Base-by-base conservation (phyloP, 1,140 invertebrate species). In the Tribolium madens region DNA sequence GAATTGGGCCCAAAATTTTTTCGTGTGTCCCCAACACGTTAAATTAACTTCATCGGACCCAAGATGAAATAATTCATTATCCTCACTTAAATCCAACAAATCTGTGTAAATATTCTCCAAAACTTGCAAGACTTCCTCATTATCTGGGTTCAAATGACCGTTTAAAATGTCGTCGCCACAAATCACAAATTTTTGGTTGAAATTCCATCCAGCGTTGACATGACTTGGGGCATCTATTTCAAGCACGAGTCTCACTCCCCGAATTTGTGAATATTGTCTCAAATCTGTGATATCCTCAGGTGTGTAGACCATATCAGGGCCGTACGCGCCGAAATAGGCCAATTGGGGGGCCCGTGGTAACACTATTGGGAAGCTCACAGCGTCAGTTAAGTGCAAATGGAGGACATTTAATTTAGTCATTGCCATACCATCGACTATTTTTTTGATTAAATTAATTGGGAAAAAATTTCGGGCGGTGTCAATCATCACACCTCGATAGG, bases 321-420 rank as follows among this genome's bases (percentile, higher is more conserved):
- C 90, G 81, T 95, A 95, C 0, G 94, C 92, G 14, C 94, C 94
- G 79, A 92, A 91, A 69, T 90, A 88, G 1, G 91, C 88, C 81
- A 95, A 86, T 76, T 91, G 86, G 0, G 93, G 92, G 26, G 91
- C 89, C 71, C 88, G 87, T 15, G 89, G 87, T 1, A 93, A 89
- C 15, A 90, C 86, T 76, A 94, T 89, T 0, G 94, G 94, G 84
- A 95, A 96, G 82, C 93, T 94, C 78, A 95, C 93, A 0, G 92
- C 90, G 83, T 96, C 95, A 1, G 93, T 94, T 0, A 93, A 88
- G 82, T 96, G 95, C 92, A 94, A 94, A 85, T 96, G 95, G 42
- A 96, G 90, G 5, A 92, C 91, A 86, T 96, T 96, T 68, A 96
- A 86, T 86, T 96, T 96, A 57, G 89, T 89, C 9, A 91, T 88